phyloP scores from a whole-genome alignment of 30 jellyfish, hydroid and myxozoan species.

The Hydra vulgaris region DNA sequence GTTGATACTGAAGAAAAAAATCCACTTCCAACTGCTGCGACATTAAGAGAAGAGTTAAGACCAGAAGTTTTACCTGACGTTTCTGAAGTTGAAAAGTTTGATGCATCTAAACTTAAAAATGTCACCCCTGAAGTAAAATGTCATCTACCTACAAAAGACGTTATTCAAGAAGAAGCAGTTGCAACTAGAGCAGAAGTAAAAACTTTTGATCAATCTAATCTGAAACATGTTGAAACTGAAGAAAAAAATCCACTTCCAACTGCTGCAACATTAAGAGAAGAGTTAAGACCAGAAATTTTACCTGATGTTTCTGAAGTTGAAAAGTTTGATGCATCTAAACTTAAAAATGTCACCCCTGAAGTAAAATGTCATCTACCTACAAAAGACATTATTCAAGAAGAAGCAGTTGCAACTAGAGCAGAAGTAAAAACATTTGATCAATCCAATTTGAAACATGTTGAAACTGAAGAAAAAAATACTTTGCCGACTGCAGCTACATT shows the following conservation, averaged over 20 bases:
- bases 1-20: slow-evolving; percentile 73
- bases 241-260: slow-evolving; percentile 90
- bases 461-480: slow-evolving; percentile 61
- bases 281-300: slow-evolving; percentile 56
- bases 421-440: slow-evolving; percentile 59
- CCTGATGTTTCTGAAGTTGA: slow-evolving; percentile 86
- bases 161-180: slow-evolving; percentile 57
- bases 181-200: slow-evolving; percentile 72
- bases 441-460: slow-evolving; percentile 59
- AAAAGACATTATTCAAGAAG: slow-evolving; percentile 49
- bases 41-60: slow-evolving; percentile 65
- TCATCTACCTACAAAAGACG: slow-evolving; percentile 64
- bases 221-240: slow-evolving; percentile 84
- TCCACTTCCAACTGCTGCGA: slow-evolving; percentile 80
- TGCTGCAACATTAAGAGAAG: slow-evolving; percentile 67
- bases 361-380: slow-evolving; percentile 69
- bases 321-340: slow-evolving; percentile 40
- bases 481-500: slow-evolving; percentile 54
- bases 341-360: slow-evolving; percentile 58
- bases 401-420: slow-evolving; percentile 65
- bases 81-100: slow-evolving; percentile 57
- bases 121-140: slow-evolving; percentile 61
- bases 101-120: slow-evolving; percentile 48
- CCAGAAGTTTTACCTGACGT: slow-evolving; percentile 93
- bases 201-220: slow-evolving; percentile 53